These are phyloP conservation scores for Urocyon cinereoargenteus DNA, from an alignment of 2,797 vertebrate species.

Conservation along the genomic window DNA sequence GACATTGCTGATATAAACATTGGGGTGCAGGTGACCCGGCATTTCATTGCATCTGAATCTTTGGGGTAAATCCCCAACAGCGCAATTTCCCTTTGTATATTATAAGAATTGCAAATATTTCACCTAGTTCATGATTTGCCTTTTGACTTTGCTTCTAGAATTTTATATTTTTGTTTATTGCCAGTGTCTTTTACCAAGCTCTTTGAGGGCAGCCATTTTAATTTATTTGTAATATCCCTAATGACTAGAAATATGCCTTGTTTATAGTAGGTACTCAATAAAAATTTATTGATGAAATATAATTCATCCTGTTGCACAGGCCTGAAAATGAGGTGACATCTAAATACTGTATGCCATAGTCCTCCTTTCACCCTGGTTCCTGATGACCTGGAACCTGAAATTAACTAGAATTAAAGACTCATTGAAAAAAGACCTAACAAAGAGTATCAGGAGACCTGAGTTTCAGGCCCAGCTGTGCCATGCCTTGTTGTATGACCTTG, in stretches of 20 bases:
- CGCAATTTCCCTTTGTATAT: not conserved
- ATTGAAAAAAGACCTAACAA: not conserved
- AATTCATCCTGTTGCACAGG: not conserved
- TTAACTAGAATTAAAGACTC: not conserved
- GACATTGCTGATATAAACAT: too few relatives aligned
- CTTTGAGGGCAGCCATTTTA: not conserved
- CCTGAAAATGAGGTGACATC: not conserved
- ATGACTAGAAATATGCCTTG: not conserved
- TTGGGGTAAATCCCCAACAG: too few relatives aligned
- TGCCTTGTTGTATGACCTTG: not conserved
- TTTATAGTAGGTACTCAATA: not conserved
- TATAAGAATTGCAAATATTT: not conserved
- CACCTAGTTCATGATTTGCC: not conserved
- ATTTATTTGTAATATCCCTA: not conserved
- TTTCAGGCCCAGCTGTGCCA: not conserved
- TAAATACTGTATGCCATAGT: not conserved
- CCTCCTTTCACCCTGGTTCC: not conserved
- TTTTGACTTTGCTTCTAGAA: not conserved
- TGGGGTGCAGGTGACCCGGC: too few relatives aligned
- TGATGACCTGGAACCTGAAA: not conserved
- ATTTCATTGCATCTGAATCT: too few relatives aligned
- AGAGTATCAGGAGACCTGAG: not conserved
- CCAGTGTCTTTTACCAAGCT: not conserved
- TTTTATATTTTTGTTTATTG: conserved; percentile 16
- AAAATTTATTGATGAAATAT: conserved; percentile 27